phyloP scores from a whole-genome alignment of 2,797 vertebrate species.

The Thalassophryne amazonica region DNA sequence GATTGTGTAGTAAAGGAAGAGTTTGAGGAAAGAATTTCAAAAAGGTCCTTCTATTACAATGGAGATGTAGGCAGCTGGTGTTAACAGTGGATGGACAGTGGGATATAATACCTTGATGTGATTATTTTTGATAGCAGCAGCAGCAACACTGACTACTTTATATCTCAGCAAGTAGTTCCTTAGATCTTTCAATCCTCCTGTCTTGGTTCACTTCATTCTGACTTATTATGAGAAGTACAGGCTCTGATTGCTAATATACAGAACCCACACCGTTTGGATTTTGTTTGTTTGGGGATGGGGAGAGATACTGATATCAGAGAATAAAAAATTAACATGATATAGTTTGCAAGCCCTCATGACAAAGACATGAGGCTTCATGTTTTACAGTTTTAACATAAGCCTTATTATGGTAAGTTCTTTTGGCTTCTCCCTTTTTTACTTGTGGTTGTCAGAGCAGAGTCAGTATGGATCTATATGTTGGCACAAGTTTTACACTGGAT shows the following conservation, averaged over 20 bases:
- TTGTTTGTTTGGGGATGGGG: not conserved
- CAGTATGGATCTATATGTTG: too few relatives aligned
- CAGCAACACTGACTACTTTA: not conserved
- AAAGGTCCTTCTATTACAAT: not conserved
- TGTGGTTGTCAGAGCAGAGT: too few relatives aligned
- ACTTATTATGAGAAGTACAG: not conserved
- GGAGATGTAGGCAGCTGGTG: not conserved
- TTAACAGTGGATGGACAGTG: not conserved
- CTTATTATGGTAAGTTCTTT: too few relatives aligned
- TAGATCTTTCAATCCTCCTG: too few relatives aligned
- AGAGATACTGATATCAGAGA: too few relatives aligned
- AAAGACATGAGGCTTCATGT: too few relatives aligned
- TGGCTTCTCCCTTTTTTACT: too few relatives aligned
- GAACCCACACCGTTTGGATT: constrained; percentile 4
- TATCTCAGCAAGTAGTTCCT: too few relatives aligned
- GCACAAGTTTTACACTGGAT: too few relatives aligned
- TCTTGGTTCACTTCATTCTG: not conserved
- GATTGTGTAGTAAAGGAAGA: not conserved
- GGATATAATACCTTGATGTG: not conserved
- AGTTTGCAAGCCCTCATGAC: too few relatives aligned
- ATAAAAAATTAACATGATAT: too few relatives aligned
- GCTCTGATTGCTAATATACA: constrained; percentile 31
- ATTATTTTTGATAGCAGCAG: constrained; percentile 1
- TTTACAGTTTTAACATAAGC: too few relatives aligned
- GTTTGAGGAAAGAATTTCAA: not conserved